Conservation (phyloP, 1,140 invertebrate species). For the Dreissena polymorpha region DNA sequence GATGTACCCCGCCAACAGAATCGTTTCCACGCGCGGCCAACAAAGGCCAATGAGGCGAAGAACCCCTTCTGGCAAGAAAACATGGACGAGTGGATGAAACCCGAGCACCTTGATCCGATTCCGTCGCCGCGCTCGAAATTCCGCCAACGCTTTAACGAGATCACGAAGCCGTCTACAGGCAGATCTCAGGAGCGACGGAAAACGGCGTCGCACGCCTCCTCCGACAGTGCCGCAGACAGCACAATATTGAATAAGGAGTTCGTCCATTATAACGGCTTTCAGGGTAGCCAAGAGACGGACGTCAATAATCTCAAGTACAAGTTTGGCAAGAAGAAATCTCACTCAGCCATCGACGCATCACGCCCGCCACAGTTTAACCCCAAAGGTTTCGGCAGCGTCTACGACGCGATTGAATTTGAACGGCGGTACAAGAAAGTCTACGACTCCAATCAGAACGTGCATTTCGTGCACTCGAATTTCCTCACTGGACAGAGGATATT, state of each 20-base stretch:
- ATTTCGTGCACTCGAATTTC: conserved; percentile 55
- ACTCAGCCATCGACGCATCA: not conserved
- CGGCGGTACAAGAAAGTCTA: conserved; percentile 52
- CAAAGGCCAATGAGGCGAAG: conserved; percentile 2
- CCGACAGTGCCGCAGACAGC: not conserved
- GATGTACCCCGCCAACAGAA: not conserved
- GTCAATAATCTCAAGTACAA: conserved; percentile 47
- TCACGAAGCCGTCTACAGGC: too few relatives aligned
- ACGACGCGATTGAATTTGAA: conserved; percentile 52
- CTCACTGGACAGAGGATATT: conserved; percentile 39
- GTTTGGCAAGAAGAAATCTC: conserved; percentile 33
- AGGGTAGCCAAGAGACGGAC: conserved; percentile 20
- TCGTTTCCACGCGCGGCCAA: not conserved
- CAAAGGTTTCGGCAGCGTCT: conserved; percentile 49
- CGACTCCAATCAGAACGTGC: conserved; percentile 51
- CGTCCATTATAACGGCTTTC: conserved; percentile 40
- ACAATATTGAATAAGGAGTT: conserved; percentile 21
- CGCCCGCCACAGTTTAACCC: conserved; percentile 29
- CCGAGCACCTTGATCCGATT: not conserved
- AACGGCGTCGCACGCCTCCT: not conserved
- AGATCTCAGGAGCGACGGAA: conserved; percentile 5
- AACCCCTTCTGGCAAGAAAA: conserved; percentile 32
- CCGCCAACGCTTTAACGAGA: too few relatives aligned
- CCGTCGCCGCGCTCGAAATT: not conserved
- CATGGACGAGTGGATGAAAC: conserved; percentile 30